phyloP scores from a whole-genome alignment of 64 coral and sea anemone genomes.

The Porites australiensis region DNA sequence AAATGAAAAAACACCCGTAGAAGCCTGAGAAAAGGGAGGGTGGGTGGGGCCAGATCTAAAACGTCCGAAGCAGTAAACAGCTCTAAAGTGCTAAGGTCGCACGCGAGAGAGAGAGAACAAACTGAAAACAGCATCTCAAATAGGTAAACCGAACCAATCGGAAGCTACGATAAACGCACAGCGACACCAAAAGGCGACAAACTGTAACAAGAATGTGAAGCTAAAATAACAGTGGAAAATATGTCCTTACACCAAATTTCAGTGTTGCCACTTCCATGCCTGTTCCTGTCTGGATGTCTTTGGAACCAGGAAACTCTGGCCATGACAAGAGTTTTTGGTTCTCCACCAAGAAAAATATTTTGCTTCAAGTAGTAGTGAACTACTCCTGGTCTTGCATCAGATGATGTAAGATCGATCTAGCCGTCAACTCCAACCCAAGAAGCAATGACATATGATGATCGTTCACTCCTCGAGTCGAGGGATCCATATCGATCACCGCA shows the following conservation, averaged over 20 bases:
- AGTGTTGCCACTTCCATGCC: slow-evolving; percentile 17
- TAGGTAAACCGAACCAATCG: no score
- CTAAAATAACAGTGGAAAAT: no score
- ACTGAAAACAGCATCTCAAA: no score
- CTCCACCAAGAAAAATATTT: slow-evolving; percentile 32
- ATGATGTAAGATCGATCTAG: background rate
- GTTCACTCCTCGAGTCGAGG: background rate
- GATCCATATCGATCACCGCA: background rate
- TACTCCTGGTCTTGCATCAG: slow-evolving; percentile 21
- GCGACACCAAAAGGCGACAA: no score
- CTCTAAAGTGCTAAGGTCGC: no score
- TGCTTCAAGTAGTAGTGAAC: slow-evolving; percentile 35
- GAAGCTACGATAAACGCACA: no score
- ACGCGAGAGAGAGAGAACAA: no score
- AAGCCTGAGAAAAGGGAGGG: no score
- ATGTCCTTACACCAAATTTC: slow-evolving; percentile 38
- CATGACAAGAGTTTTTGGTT: slow-evolving; percentile 5
- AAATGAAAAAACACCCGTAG: no score
- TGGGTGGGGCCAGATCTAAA: no score
- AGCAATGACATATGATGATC: background rate
- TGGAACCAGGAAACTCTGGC: slow-evolving; percentile 43
- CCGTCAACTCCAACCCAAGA: background rate
- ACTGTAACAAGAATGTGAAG: no score
- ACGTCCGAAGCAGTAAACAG: no score
- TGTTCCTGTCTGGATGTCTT: slow-evolving; percentile 8